Conservation (phyloP, 2,888 invertebrate genomes). For the Parnassius smintheus region DNA sequence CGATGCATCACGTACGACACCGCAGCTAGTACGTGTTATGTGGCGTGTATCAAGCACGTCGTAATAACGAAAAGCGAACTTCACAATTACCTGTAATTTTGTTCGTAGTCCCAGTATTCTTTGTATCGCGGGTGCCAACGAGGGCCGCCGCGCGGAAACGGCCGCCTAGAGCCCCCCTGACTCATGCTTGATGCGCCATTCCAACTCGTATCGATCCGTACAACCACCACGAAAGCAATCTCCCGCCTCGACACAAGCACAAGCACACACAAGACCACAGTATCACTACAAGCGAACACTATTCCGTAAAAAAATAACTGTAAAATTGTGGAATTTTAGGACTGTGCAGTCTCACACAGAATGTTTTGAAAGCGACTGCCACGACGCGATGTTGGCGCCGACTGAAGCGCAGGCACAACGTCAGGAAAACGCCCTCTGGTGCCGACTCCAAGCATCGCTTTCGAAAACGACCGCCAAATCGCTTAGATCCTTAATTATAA, state of each 20-base stretch:
- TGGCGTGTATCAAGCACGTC: neutral
- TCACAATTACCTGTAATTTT: slow-evolving; percentile 63
- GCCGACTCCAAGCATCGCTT: slow-evolving; percentile 40
- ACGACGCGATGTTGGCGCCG: slow-evolving; percentile 62
- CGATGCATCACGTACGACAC: slow-evolving; percentile 11
- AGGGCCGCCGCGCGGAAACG: slow-evolving; percentile 74
- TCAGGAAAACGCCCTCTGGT: slow-evolving; percentile 49
- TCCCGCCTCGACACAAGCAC: slow-evolving; percentile 40
- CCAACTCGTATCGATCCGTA: slow-evolving; percentile 63
- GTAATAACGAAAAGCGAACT: neutral
- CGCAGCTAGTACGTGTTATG: slow-evolving; percentile 19
- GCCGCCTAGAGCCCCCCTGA: slow-evolving; percentile 72
- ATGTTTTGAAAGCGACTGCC: slow-evolving; percentile 59
- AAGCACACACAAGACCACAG: slow-evolving; percentile 39
- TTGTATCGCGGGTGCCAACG: slow-evolving; percentile 78
- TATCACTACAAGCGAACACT: slow-evolving; percentile 57
- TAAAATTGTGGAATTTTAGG: slow-evolving; percentile 39
- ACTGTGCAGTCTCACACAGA: slow-evolving; percentile 46
- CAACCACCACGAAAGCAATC: slow-evolving; percentile 43
- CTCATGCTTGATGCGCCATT: slow-evolving; percentile 72
- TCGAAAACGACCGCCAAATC: slow-evolving; percentile 66
- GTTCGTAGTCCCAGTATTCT: slow-evolving; percentile 78
- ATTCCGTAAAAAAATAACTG: slow-evolving; percentile 35
- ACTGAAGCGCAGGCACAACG: slow-evolving; percentile 61
- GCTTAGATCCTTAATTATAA: slow-evolving; percentile 37